Evolutionary conservation across 1,140 invertebrate species (phyloP).

Genomic region (Kradibia gibbosae): DNA sequence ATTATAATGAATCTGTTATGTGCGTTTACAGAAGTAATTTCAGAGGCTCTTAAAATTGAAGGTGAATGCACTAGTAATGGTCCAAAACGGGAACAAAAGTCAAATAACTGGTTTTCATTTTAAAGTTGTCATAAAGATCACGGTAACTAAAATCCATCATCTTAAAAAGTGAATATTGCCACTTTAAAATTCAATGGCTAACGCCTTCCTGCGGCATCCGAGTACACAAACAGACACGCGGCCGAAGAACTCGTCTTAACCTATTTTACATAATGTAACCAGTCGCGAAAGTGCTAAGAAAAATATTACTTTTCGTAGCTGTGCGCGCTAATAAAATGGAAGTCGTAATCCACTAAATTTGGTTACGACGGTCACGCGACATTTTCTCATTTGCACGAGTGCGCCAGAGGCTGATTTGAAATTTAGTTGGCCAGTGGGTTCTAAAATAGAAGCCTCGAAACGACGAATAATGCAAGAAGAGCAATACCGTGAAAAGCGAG

Average conservation of each 20-base stretch:
- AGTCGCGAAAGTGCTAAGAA: no score
- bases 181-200: neutral
- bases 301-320: no score
- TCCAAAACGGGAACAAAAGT: constrained; percentile 20
- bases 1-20: no score
- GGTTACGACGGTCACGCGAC: no score
- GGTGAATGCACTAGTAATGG: constrained; percentile 27
- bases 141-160: neutral
- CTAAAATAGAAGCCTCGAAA: constrained; percentile 30
- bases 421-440: neutral
- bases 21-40: neutral
- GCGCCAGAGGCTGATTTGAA: neutral
- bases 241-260: neutral
- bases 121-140: constrained; percentile 6
- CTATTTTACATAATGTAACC: neutral
- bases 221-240: neutral
- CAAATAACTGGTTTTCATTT: constrained; percentile 14
- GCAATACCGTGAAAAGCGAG: no score
- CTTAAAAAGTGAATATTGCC: neutral
- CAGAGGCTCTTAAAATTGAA: neutral
- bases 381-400: neutral
- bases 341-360: no score
- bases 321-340: no score
- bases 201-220: neutral
- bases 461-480: constrained; percentile 20